phyloP scores from a whole-genome alignment of 2,797 vertebrate genomes.

The Steatocranus sp. region DNA sequence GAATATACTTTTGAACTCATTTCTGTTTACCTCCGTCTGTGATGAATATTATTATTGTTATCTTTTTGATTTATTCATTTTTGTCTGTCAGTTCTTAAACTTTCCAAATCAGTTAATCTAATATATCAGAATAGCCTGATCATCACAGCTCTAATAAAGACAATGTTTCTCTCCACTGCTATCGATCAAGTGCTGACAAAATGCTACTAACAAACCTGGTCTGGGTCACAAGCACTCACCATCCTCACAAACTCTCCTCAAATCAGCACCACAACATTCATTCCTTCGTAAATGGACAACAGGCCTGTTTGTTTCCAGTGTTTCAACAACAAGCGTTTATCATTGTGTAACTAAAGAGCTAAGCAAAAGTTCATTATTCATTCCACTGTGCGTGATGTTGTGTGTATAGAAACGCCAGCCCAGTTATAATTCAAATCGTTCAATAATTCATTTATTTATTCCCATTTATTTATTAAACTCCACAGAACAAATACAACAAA shows the following conservation, averaged over 20 bases:
- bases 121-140: background rate
- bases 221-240: background rate
- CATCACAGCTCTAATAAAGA: background rate
- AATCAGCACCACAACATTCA: background rate
- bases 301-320: background rate
- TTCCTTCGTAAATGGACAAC: background rate
- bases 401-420: slow-evolving; percentile 12
- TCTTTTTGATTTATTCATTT: background rate
- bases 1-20: background rate
- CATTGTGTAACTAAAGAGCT: slow-evolving; percentile 12
- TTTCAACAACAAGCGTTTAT: background rate
- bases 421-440: slow-evolving; percentile 49
- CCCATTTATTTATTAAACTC: slow-evolving; percentile 55
- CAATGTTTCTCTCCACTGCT: background rate
- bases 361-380: slow-evolving; percentile 35
- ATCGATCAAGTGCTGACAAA: background rate
- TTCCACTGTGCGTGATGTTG: slow-evolving; percentile 21
- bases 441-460: slow-evolving; percentile 59
- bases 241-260: background rate
- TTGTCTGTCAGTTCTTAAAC: background rate
- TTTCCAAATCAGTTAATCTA: background rate
- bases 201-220: background rate
- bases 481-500: slow-evolving; percentile 55
- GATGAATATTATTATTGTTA: background rate
- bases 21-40: background rate